These are phyloP conservation scores for Sympetrum striolatum DNA, from an alignment of 2,888 invertebrate genomes.

Conservation along the genomic window DNA sequence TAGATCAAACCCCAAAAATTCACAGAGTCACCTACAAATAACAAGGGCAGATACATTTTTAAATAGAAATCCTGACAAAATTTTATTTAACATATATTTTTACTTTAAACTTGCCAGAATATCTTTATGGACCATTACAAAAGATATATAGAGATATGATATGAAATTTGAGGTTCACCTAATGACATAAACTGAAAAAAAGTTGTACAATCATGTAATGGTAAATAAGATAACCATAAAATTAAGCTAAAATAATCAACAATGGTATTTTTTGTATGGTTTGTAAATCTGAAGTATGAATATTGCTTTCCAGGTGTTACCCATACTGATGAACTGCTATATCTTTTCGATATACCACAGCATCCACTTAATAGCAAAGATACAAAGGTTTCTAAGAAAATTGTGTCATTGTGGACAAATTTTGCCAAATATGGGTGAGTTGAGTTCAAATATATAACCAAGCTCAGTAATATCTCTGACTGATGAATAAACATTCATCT, in stretches of 20 bases:
- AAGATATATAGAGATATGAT: neutral
- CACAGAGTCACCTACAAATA: neutral
- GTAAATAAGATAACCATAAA: too few relatives aligned
- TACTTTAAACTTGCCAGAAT: too few relatives aligned
- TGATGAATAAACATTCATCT: neutral
- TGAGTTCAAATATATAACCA: neutral
- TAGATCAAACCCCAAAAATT: neutral
- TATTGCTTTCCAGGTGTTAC: slow-evolving; percentile 8
- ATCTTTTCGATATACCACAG: slow-evolving; percentile 8
- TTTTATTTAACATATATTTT: neutral
- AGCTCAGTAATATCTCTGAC: too few relatives aligned
- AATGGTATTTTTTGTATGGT: neutral
- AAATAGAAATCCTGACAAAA: neutral
- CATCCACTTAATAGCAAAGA: slow-evolving; percentile 14
- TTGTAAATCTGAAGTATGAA: neutral
- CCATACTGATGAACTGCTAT: slow-evolving; percentile 33
- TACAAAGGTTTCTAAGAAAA: slow-evolving; percentile 7
- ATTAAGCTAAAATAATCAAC: neutral
- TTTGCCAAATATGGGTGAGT: slow-evolving; percentile 36
- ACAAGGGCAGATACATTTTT: neutral
- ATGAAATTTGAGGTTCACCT: too few relatives aligned
- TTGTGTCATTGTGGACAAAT: slow-evolving; percentile 28
- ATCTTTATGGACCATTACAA: neutral
- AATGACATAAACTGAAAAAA: too few relatives aligned
- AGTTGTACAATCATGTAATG: too few relatives aligned